Evolutionary conservation across 2,113 vertebrate species (phyloP), one percentile per base, ranked within the genome.

Genomic region (Sisor rabdophorus): DNA sequence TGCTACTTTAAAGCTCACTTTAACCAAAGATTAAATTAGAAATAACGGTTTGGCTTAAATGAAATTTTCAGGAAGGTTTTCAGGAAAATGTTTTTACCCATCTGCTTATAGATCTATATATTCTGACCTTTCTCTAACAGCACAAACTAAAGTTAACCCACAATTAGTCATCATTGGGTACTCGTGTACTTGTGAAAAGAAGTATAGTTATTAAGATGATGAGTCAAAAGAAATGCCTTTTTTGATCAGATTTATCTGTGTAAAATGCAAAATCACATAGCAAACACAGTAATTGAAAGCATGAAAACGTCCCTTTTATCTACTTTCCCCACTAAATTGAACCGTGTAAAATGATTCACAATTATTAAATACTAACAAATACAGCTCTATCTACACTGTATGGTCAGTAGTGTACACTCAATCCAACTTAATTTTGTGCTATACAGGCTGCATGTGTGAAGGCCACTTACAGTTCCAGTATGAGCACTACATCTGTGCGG

Each of bases 401-500:
- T 8, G 24, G 9, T 59, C n/a, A 58, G 32, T 72, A 2, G 8
- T 19, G 40, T 16, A 58, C 44, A 32, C 19, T 64, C 30, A 59
- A 26, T 55, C 11, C 40, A 59, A 26, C 22, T 63, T 68, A 5
- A 59, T 17, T 19, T 32, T 17, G 4, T 59, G 13, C 13, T 19
- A 40, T 36, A 47, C 30, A 40, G 24, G 30, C 9, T 64, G 44
- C 36, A 10, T 55, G 50, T 63, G 72, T 16, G 17, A 73, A 74
- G 12, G 70, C 19, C 79, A 97, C 96, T 98, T 89, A 98, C 97
- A 99, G 92, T 88, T 98, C 97, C 0, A 99, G 93, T 89, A 99
- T 92, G 70, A 99, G 96, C 79, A 98, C 93, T 78, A 99, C 93
- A 0, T 98, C 97, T 0, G 94, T 96, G 86, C 93, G 94, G 90